These are phyloP conservation scores for Orchestes rusci DNA, from an alignment of 2,888 invertebrate genomes.

Conservation along the genomic window DNA sequence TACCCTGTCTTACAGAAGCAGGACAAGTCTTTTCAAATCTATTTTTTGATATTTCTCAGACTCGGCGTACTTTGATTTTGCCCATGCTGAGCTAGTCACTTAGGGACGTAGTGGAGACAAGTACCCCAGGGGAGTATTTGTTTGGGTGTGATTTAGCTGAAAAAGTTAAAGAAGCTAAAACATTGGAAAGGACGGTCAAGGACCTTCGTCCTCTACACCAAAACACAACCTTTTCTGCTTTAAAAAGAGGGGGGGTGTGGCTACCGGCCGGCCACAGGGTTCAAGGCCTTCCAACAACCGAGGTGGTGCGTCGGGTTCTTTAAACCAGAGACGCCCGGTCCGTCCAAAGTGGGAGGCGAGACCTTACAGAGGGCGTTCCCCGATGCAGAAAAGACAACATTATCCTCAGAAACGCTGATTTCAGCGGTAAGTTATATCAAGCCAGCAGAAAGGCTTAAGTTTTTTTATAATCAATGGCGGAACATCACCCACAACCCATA, in stretches of 20 bases:
- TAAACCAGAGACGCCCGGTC: slow-evolving; percentile 11
- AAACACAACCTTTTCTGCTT: slow-evolving; percentile 2
- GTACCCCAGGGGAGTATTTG: too few relatives aligned
- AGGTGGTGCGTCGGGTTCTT: too few relatives aligned
- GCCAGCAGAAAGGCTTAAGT: not conserved
- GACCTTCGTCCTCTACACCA: not conserved
- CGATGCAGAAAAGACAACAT: too few relatives aligned
- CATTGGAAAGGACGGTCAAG: slow-evolving; percentile 1
- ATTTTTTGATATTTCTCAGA: too few relatives aligned
- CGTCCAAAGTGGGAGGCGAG: slow-evolving; percentile 6
- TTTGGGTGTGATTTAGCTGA: slow-evolving; percentile 7
- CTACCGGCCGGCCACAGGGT: not conserved
- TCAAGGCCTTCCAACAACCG: not conserved
- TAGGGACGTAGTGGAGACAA: too few relatives aligned
- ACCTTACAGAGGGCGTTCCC: slow-evolving; percentile 6
- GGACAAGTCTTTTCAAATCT: too few relatives aligned
- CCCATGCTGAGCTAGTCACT: too few relatives aligned
- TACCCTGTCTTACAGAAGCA: too few relatives aligned
- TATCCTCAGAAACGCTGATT: not conserved
- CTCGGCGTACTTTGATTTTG: too few relatives aligned
- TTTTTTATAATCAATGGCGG: slow-evolving; percentile 6
- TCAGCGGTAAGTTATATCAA: too few relatives aligned
- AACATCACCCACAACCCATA: not conserved
- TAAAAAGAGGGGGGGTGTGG: not conserved
- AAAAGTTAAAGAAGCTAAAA: slow-evolving; percentile 7